Conservation (phyloP, 2,888 invertebrate genomes). For the Camptogramma bilineatum region DNA sequence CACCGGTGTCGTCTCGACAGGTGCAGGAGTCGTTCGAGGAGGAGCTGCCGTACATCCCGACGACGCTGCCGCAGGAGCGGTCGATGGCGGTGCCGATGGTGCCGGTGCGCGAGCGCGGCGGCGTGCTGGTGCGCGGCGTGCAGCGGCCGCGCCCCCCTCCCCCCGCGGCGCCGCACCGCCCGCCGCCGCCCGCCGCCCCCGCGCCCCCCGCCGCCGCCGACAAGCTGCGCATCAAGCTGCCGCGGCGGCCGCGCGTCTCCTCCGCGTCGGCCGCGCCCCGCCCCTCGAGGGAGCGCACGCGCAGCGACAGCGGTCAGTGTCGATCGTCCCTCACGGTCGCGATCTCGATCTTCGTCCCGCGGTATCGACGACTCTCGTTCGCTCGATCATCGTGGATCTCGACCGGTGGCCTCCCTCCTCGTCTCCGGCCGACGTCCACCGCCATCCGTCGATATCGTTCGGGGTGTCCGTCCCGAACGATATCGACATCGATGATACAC, state of each 20-base stretch:
- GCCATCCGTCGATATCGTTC: no score
- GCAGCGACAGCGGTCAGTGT: constrained; percentile 53
- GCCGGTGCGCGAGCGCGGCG: constrained; percentile 86
- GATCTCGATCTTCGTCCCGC: no score
- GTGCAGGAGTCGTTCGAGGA: constrained; percentile 93
- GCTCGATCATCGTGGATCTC: no score
- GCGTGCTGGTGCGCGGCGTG: constrained; percentile 71
- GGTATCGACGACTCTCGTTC: no score
- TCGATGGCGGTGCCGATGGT: constrained; percentile 92
- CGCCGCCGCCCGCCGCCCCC: constrained; percentile 56
- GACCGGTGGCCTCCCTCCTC: no score
- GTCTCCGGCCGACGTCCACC: no score
- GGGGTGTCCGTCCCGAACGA: no score
- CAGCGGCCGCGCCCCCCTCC: constrained; percentile 75
- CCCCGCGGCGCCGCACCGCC: constrained; percentile 81
- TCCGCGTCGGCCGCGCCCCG: constrained; percentile 41
- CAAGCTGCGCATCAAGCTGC: constrained; percentile 69
- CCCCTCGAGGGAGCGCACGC: constrained; percentile 49
- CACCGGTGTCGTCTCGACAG: no score
- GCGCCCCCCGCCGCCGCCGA: constrained; percentile 61
- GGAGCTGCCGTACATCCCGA: constrained; percentile 94
- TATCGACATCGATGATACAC: no score
- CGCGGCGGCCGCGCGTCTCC: constrained; percentile 65
- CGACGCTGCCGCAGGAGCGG: constrained; percentile 94
- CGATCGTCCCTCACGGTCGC: no score